A percentile compares a stretch with the other conserved stretches of the same genome.
Conservation (phyloP, 1,140 invertebrate species). For the Bombus pyrosoma region DNA sequence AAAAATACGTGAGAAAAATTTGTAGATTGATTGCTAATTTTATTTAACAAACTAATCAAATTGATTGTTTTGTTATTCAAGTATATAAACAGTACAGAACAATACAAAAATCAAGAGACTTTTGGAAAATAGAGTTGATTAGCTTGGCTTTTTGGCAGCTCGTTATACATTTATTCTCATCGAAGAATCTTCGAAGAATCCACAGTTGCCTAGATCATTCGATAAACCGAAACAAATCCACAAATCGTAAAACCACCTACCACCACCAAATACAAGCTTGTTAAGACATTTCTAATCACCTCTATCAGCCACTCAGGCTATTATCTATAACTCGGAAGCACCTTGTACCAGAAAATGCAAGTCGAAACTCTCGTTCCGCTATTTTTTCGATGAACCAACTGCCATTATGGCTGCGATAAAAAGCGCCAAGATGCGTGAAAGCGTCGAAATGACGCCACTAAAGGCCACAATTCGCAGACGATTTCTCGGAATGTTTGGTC, state of each 20-base stretch:
- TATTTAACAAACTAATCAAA: too few species aligned
- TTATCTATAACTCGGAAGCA: background rate
- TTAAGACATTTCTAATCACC: slow-evolving; percentile 12
- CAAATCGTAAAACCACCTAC: background rate
- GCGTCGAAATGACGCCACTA: background rate
- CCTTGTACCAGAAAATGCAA: slow-evolving; percentile 7
- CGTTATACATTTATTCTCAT: too few species aligned
- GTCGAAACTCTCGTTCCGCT: background rate
- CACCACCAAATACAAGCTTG: background rate
- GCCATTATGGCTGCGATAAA: background rate
- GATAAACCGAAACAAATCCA: slow-evolving; percentile 15
- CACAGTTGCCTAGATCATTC: too few species aligned
- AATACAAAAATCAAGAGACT: too few species aligned
- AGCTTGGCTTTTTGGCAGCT: too few species aligned
- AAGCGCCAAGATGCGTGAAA: background rate
- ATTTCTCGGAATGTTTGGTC: background rate
- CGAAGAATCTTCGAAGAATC: background rate
- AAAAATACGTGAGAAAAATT: too few species aligned
- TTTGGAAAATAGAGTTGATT: too few species aligned
- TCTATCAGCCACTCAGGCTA: background rate
- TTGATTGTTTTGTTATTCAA: too few species aligned
- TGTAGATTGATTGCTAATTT: too few species aligned
- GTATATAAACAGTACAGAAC: too few species aligned
- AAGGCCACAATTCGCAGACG: background rate
- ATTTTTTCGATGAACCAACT: background rate